These are phyloP conservation scores for Epicauta chinensis DNA, from an alignment of 1,140 invertebrate genomes.

Conservation along the genomic window DNA sequence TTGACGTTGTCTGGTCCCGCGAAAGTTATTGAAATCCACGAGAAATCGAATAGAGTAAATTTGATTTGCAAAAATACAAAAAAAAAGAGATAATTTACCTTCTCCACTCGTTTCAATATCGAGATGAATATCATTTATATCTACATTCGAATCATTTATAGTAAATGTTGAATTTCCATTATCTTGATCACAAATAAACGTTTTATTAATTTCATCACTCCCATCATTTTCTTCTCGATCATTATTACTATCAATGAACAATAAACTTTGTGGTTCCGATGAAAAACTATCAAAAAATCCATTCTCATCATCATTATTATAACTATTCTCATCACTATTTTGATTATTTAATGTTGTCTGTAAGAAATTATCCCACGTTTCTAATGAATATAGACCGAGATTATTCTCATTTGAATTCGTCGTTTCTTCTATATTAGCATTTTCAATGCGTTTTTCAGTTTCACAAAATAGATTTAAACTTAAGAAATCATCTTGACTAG, in stretches of 20 bases:
- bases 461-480: slow-evolving; percentile 39
- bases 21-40: too few species aligned
- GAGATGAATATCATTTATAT: slow-evolving; percentile 18
- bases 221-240: slow-evolving; percentile 9
- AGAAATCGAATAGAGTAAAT: too few species aligned
- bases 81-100: slow-evolving; percentile 4
- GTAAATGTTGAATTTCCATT: slow-evolving; percentile 8
- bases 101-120: background rate
- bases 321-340: slow-evolving; percentile 17
- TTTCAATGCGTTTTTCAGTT: slow-evolving; percentile 1
- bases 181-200: background rate
- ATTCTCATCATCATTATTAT: slow-evolving; percentile 1
- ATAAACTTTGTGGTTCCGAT: slow-evolving; percentile 37
- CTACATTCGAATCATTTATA: slow-evolving; percentile 10
- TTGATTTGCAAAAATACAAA: background rate
- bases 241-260: slow-evolving; percentile 31
- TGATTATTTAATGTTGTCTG: slow-evolving; percentile 36
- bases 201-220: slow-evolving; percentile 11
- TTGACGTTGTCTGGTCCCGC: too few species aligned
- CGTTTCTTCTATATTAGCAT: too few species aligned
- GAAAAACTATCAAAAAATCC: slow-evolving; percentile 37
- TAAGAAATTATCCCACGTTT: slow-evolving; percentile 43
- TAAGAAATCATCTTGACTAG: slow-evolving; percentile 11
- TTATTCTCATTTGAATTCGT: slow-evolving; percentile 16
- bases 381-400: slow-evolving; percentile 38